Conservation (phyloP, 2,888 invertebrate species). For the Pterostichus niger region DNA sequence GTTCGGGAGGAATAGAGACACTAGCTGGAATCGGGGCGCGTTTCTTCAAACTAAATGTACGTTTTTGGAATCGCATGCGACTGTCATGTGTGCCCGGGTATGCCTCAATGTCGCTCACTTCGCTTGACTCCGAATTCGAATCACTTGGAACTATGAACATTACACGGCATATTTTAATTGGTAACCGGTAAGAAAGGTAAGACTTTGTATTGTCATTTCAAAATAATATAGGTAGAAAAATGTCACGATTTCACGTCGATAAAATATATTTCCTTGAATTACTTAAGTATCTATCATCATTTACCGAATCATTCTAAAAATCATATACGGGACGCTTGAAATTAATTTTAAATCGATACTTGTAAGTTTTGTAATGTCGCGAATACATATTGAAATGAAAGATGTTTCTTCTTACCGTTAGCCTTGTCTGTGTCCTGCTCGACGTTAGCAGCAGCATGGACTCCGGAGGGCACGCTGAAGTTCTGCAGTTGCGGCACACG, state of each 20-base stretch:
- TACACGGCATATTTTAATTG: constrained; percentile 16
- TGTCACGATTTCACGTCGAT: no score
- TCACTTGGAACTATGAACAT: constrained; percentile 73
- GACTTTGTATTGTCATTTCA: no score
- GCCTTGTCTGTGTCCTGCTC: constrained; percentile 74
- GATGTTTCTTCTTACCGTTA: constrained; percentile 71
- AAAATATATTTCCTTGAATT: no score
- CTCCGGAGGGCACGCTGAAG: constrained; percentile 73
- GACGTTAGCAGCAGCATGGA: constrained; percentile 72
- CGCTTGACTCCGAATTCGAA: constrained; percentile 76
- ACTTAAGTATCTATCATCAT: no score
- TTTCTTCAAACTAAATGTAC: constrained; percentile 77
- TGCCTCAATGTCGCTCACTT: constrained; percentile 75
- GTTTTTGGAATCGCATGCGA: constrained; percentile 76
- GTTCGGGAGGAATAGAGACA: constrained; percentile 80
- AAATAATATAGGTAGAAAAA: no score
- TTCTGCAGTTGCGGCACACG: constrained; percentile 84
- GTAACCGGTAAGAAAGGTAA: no score
- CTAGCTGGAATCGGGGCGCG: constrained; percentile 72
- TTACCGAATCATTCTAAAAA: no score
- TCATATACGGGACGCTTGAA: no score
- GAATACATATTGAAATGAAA: constrained; percentile 1
- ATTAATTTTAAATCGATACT: no score
- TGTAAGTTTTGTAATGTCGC: no score
- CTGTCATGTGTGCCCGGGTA: constrained; percentile 73